Base-by-base conservation (phyloP, 2,888 invertebrate species). In the Tanaodytes sp. region DNA sequence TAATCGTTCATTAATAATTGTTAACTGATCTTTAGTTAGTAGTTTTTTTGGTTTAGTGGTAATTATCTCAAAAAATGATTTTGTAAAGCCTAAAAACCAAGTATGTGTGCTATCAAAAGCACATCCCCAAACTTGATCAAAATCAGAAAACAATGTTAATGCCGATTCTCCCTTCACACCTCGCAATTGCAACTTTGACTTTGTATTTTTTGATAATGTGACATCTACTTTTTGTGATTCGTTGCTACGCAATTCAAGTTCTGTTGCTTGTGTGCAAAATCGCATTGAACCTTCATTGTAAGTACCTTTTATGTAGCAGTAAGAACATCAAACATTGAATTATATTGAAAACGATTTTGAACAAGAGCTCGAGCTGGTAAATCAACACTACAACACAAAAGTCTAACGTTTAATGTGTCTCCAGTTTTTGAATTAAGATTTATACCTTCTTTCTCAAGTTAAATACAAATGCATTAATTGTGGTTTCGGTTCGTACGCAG, bases 91-190 rank as follows among this genome's bases (percentile, higher is more conserved):
- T 15, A 66, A 15, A 19, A 45, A 40, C 6, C 33, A 20, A 11
- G 51, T 66, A 23, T 73, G 73, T 48, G 57, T 52, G 11, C 59
- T 42, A 30, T 72, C 70, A n/a, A 58, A 51, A 9, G 70, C 20
- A 40, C 63, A 72, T 6, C 67, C 46, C 64, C 67, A 71, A 18
- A 70, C 54, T 40, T 63, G 58, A 43, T 73, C 64, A 57, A 73
- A 45, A 23, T 66, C 11, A 8, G 36, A 12, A 33, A 33, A 8
- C 8, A 19, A 42, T 12, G 54, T 39, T 8, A 11, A 19, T 15
- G 11, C 15, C 11, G 67, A 67, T 23, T 39, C 12, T n/a, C 52
- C 66, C 40, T 68, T 63, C 6, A 68, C 57, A 14, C 62, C 57
- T 8, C 31, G 23, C n/a, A 27, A 48, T 40, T 37, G 55, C 33